Evolutionary conservation across 2,113 vertebrate genomes (phyloP), one percentile per base, ranked within the genome.

Genomic region (Anoura caudifer): DNA sequence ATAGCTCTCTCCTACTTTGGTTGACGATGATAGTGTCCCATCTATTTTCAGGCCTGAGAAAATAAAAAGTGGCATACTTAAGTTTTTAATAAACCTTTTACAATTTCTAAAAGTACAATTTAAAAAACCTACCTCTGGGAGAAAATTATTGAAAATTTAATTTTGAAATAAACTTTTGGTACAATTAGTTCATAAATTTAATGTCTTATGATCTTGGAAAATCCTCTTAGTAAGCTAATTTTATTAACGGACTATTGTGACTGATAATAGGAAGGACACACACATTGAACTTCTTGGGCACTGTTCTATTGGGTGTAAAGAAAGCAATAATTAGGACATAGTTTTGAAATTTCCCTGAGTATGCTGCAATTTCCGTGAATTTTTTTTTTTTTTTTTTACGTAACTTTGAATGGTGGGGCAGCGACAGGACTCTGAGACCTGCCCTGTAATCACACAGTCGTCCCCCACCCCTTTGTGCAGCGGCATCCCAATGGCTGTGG

Each of bases 41-140:
- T 91, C 88, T 88, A 95, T 89, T 91, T 94, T 73, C 38, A 77
- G 69, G 24, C 36, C 38, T 24, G 22, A 70, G 47, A 89, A 95
- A 77, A 95, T 59, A 59, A 94, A 94, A 94, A 75, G 38, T 86
- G 31, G 73, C 65, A 92, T 56, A 50, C 45, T 89, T 94, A 41
- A 41, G 5, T 17, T 41, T 82, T 91, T 84, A 87, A 81, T 54
- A 82, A 67, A 26, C 1, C 36, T 95, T 73, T 90, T 75, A 19
- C 19, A 69, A 79, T 91, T 96, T 97, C 8, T 47, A 79, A 91
- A 90, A 45, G 24, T 67, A 75, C 14, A 33, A 43, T 82, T 96
- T 70, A 19, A 54, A 87, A 56, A 91, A 33, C 7, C 4, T 67
- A n/a, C 36, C 50, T 80, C 8, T 88, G 41, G 36, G 31, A 90